Conservation (phyloP, 1,140 invertebrate species). For the Lasioglossum albipes region DNA sequence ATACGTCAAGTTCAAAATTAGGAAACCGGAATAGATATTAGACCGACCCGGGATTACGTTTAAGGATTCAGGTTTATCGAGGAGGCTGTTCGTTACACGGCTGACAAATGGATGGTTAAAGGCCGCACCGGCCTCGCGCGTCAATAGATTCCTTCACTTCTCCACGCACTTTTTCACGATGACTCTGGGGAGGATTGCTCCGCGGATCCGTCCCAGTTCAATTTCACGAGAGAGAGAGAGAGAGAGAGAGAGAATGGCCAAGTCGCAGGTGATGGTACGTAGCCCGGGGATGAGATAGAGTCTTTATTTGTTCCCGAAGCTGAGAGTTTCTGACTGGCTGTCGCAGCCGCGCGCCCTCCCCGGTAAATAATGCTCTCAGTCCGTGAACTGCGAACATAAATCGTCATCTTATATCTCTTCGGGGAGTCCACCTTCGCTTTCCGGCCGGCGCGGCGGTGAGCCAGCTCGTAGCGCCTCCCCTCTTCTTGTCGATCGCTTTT, state of each 20-base stretch:
- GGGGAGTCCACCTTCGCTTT: slow-evolving; percentile 33
- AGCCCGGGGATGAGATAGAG: slow-evolving; percentile 20
- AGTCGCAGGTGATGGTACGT: slow-evolving; percentile 12
- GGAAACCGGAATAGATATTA: too few species aligned
- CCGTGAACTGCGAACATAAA: slow-evolving; percentile 57
- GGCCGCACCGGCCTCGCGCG: background rate
- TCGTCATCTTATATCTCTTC: slow-evolving; percentile 60
- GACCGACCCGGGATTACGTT: too few species aligned
- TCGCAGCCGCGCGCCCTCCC: background rate
- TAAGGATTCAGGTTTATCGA: too few species aligned
- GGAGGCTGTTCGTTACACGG: background rate
- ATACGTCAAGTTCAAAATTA: too few species aligned
- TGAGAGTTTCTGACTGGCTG: slow-evolving; percentile 35
- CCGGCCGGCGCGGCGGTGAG: background rate
- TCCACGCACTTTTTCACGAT: slow-evolving; percentile 11
- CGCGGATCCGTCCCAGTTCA: slow-evolving; percentile 6
- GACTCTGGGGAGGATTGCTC: slow-evolving; percentile 1
- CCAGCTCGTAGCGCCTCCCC: too few species aligned
- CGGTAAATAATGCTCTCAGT: slow-evolving; percentile 49
- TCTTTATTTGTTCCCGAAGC: slow-evolving; percentile 28
- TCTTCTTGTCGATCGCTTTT: slow-evolving; percentile 15
- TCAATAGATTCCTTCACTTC: background rate
- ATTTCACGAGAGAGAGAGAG: slow-evolving; percentile 7
- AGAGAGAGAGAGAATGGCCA: background rate
- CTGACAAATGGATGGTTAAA: background rate